A percentile compares a stretch with the other conserved stretches of the same genome.
Evolutionary conservation across 2,113 vertebrate species (phyloP).

Genomic region (Rhipidura dahli): DNA sequence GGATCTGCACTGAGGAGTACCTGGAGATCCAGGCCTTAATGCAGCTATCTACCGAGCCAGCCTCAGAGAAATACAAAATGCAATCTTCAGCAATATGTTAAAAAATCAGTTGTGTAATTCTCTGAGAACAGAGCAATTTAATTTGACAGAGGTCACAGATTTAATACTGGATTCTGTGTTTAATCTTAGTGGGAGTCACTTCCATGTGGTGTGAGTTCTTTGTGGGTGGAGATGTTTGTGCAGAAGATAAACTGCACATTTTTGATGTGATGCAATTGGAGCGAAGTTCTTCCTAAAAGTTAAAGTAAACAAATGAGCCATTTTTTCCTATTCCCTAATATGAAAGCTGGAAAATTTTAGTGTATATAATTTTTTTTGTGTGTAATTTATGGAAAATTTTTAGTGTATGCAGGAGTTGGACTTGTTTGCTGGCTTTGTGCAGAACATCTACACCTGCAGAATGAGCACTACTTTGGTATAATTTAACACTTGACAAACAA

Average conservation of each 20-base stretch:
- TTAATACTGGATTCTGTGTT: neutral
- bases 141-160: neutral
- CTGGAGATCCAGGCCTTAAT: neutral
- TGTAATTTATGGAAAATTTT: no score
- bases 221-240: slow-evolving; percentile 51
- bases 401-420: neutral
- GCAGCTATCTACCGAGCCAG: neutral
- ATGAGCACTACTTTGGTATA: neutral
- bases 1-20: neutral
- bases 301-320: slow-evolving; percentile 17
- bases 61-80: neutral
- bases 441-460: neutral
- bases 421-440: neutral
- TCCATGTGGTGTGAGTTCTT: neutral
- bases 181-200: slow-evolving; percentile 3
- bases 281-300: slow-evolving; percentile 7
- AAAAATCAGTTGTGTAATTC: neutral
- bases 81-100: neutral
- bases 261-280: slow-evolving; percentile 18
- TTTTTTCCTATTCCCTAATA: neutral
- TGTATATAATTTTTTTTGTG: neutral
- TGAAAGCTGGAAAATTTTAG: neutral
- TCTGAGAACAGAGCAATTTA: neutral
- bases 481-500: neutral
- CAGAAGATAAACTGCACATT: slow-evolving; percentile 20